Percentiles rank a stretch among this genome's conserved stretches.
Conservation (phyloP, 2,888 invertebrate species). For the Morinoia aosen region DNA sequence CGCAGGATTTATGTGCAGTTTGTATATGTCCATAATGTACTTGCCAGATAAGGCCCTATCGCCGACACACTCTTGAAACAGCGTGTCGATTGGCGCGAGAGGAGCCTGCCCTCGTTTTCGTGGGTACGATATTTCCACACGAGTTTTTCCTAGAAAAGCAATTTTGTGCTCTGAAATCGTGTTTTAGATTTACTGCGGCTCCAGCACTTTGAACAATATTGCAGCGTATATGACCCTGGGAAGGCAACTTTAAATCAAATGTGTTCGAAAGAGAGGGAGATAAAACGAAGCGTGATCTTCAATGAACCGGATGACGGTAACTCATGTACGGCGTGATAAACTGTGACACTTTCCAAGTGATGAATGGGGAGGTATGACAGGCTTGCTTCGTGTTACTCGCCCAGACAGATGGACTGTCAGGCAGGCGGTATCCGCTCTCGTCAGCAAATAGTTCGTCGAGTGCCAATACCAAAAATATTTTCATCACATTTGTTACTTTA, state of each 20-base stretch:
- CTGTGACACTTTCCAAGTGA: slow-evolving; percentile 40
- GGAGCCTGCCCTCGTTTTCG: background rate
- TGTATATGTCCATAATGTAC: slow-evolving; percentile 50
- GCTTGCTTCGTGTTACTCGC: slow-evolving; percentile 16
- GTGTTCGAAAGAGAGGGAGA: slow-evolving; percentile 7
- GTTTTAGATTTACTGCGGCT: background rate
- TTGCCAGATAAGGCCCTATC: slow-evolving; percentile 41
- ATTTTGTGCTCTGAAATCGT: background rate
- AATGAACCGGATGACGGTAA: slow-evolving; percentile 51
- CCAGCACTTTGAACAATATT: background rate
- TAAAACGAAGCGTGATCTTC: slow-evolving; percentile 19
- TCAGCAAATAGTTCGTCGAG: background rate
- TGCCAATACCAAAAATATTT: background rate
- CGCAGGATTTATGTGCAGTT: slow-evolving; percentile 50
- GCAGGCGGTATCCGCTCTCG: slow-evolving; percentile 14
- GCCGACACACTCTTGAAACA: slow-evolving; percentile 41
- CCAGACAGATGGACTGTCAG: slow-evolving; percentile 49
- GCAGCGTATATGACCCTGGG: background rate
- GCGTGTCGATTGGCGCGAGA: background rate
- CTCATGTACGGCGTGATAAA: slow-evolving; percentile 44
- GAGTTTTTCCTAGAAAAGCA: background rate
- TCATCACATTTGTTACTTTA: background rate
- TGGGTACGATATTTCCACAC: background rate
- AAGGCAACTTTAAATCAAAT: background rate
- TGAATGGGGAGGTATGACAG: slow-evolving; percentile 22